Evolutionary conservation across 53 echinoderm and acorn worm species (phyloP), one percentile per base, ranked within the genome.

Genomic region (Temnopleurus reevesii): DNA sequence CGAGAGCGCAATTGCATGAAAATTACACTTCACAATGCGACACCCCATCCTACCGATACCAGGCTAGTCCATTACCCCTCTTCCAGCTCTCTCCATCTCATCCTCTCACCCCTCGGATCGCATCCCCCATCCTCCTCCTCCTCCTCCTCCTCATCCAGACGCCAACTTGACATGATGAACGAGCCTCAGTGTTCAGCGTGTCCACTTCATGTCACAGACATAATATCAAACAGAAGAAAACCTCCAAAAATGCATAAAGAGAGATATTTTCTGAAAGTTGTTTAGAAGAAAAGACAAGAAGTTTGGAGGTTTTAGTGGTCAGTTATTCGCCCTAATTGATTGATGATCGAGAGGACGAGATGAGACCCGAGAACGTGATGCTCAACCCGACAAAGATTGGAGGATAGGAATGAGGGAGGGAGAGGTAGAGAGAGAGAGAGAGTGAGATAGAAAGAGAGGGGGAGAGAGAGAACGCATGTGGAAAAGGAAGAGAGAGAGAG

Each of bases 251-350:
- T 85, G 44, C 85, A 85, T 85, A 85, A 38, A 83, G 83, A 55
- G 79, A 18, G 55, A 82, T 49, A 82, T 82, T 85, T 59, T 85
- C 28, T 26, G 45, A 19, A 19, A 43, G 44, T 85, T 85, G 85
- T 85, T 85, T 85, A 85, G 59, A 59, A 45, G 27, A 15, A 44
- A 59, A 41, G 85, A 85, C 85, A 43, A 44, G 85, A n/a, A 85
- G 85, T 58, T 83, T 59, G 61, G 85, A 85, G 85, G 85, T 59
- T 83, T 85, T 85, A 85, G 85, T 85, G 85, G 85, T 85, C 85
- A 85, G 85, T 85, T 85, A 53, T 83, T 35, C 9, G 26, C 55
- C 26, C 85, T 85, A 85, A 85, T 85, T 85, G 85, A 85, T 85
- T 85, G 85, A 85, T 85, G 60, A 25, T 59, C 9, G 25, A 46